A percentile compares a stretch with the other conserved stretches of the same genome.
Evolutionary conservation across 2,888 invertebrate genomes (phyloP).

Genomic region (Pachymerium ferrugineum): DNA sequence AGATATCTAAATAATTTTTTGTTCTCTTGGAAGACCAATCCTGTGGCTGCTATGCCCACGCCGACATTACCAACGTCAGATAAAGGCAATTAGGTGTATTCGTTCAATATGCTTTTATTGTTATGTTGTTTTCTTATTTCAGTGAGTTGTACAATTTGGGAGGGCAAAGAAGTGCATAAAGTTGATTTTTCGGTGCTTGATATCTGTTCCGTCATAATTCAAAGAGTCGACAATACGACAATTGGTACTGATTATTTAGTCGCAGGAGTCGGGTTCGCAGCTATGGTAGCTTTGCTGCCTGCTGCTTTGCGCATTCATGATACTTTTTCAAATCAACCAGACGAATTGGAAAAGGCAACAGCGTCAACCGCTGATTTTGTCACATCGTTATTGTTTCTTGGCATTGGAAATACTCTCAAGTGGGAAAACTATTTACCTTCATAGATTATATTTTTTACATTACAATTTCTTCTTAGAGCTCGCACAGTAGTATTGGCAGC

Average conservation of each 20-base stretch:
- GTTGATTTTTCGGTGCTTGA: slow-evolving; percentile 89
- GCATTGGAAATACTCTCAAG: background rate
- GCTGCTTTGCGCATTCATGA: slow-evolving; percentile 33
- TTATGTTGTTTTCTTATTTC: slow-evolving; percentile 38
- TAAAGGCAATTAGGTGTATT: slow-evolving; percentile 58
- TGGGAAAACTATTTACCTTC: background rate
- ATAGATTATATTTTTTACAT: background rate
- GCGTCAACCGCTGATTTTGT: background rate
- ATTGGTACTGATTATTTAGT: slow-evolving; percentile 75
- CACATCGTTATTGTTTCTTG: background rate
- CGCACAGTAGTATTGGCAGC: slow-evolving; percentile 57
- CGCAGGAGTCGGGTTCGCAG: slow-evolving; percentile 48
- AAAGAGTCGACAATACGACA: slow-evolving; percentile 75
- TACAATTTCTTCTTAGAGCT: background rate
- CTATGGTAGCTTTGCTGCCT: slow-evolving; percentile 40
- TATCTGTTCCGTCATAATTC: slow-evolving; percentile 89
- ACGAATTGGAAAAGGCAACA: slow-evolving; percentile 53
- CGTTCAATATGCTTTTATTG: too few relatives aligned
- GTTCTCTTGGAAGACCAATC: background rate
- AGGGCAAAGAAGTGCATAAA: slow-evolving; percentile 80
- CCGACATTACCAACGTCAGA: slow-evolving; percentile 64
- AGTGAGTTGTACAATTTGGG: slow-evolving; percentile 97
- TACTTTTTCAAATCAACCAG: slow-evolving; percentile 56
- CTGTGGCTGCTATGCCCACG: slow-evolving; percentile 51
- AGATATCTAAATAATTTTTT: slow-evolving; percentile 35